Base-by-base conservation (phyloP, 2,113 vertebrate genomes). In the Trogon surrucura region DNA sequence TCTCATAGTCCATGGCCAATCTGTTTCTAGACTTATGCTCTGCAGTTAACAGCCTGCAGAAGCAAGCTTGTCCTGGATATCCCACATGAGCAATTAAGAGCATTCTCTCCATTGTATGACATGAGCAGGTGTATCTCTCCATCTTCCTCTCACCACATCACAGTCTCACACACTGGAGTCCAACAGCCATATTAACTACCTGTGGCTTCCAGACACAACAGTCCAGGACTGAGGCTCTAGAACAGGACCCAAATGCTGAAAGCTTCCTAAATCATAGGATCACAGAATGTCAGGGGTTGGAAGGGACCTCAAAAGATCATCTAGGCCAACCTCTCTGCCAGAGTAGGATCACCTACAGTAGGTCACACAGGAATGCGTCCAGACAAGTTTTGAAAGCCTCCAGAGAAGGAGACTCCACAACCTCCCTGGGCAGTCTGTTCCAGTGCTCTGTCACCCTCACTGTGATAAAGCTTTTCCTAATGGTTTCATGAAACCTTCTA, bases 141-240 rank as follows among this genome's bases (percentile, higher is more conserved):
- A 18, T 57, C 44, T 25, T 41, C 17, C 22, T 48, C 34, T 79
- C 38, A 60, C 22, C 26, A 21, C 34, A 13, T 25, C 48, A 48
- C 41, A 75, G 58, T 17, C 32, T 73, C 65, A 14, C 9, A 5
- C 1, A 1, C 56, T 0, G 1, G 45, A 70, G 26, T 10, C 18
- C 2, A 0, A 79, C 16, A 44, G 23, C 41, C 0, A 0, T 13
- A 16, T n/a, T 50, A 64, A 27, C 22, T 5, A 17, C 32, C 29
- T 32, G 8, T 34, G 38, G 13, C 19, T 80, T 48, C 58, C 38
- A 86, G 51, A 38, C 34, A 74, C 16, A 38, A 7, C 57, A 38
- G 13, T 10, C 23, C 21, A 62, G 32, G 23, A 54, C 36, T 50
- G 17, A 79, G 11, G 45, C 14, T 50, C 11, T 44, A 80, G 19